Evolutionary conservation across 37 sponge, comb jelly and placozoan species (phyloP), one percentile per base, ranked within the genome.

Genomic region (Amphimedon queenslandica): DNA sequence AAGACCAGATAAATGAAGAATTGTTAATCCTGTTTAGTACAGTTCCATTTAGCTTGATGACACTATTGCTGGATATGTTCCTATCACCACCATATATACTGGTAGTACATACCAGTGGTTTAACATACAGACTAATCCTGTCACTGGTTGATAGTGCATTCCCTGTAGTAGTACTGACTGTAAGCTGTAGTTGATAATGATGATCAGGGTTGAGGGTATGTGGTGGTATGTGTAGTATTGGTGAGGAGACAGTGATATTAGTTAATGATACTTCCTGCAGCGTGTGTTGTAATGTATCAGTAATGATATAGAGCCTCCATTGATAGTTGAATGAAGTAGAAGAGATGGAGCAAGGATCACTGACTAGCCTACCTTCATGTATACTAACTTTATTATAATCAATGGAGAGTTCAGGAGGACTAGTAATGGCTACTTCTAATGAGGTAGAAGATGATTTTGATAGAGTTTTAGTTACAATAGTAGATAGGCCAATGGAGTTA

Each of bases 1-100:
- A 87, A 24, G 35, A 70, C 87, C 87, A 87, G 10, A 38, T 35
- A 65, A 75, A 76, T n/a, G n/a, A n/a, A n/a, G n/a, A n/a, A n/a
- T n/a, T n/a, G n/a, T n/a, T n/a, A n/a, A n/a, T n/a, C n/a, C n/a
- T n/a, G n/a, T n/a, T n/a, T n/a, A n/a, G n/a, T n/a, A n/a, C n/a
- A n/a, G n/a, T n/a, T n/a, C n/a, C n/a, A n/a, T n/a, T n/a, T n/a
- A n/a, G n/a, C n/a, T n/a, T n/a, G n/a, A n/a, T n/a, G n/a, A n/a
- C n/a, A n/a, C n/a, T n/a, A n/a, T n/a, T n/a, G n/a, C n/a, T 20
- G 16, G 80, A 70, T 35, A 83, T 64, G 13, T 42, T 66, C 40
- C 77, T 53, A 34, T 80, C 29, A 8, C 84, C 84, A 27, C 90
- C 84, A 67, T 66, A 66, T 25, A 89, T 64, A 28, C 58, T 35